phyloP scores from a whole-genome alignment of 2,888 invertebrate genomes.

The Himalopsyche tibetana region DNA sequence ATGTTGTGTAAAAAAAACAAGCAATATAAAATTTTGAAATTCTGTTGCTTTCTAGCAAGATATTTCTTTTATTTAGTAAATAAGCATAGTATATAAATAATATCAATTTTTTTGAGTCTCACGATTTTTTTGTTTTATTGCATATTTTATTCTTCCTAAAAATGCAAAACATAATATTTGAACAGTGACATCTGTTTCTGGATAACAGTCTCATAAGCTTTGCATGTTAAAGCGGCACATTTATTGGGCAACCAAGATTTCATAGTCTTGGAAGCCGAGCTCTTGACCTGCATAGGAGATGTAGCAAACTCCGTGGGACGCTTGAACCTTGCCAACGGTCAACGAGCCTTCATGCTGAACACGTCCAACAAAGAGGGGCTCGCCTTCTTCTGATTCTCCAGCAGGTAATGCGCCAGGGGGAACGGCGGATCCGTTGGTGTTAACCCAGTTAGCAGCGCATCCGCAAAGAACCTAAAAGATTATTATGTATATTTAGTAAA shows the following conservation, averaged over 20 bases:
- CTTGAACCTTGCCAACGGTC: slow-evolving; percentile 90
- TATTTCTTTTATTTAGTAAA: slow-evolving; percentile 43
- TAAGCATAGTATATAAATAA: slow-evolving; percentile 45
- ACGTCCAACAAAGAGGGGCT: slow-evolving; percentile 87
- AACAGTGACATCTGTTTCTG: slow-evolving; percentile 33
- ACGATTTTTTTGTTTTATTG: slow-evolving; percentile 35
- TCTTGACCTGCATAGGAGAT: slow-evolving; percentile 90
- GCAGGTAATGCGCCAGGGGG: slow-evolving; percentile 85
- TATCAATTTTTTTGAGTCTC: slow-evolving; percentile 36
- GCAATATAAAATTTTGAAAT: slow-evolving; percentile 29
- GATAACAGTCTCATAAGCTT: slow-evolving; percentile 44
- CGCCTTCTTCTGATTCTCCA: slow-evolving; percentile 87
- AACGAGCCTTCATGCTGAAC: slow-evolving; percentile 86
- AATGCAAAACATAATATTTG: slow-evolving; percentile 40
- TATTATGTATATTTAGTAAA: neutral
- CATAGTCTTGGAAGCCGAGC: slow-evolving; percentile 87
- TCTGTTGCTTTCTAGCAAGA: slow-evolving; percentile 33
- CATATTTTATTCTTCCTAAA: slow-evolving; percentile 31
- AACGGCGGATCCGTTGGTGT: slow-evolving; percentile 81
- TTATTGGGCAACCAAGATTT: slow-evolving; percentile 78
- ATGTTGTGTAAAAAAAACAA: neutral
- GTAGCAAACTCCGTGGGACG: slow-evolving; percentile 88
- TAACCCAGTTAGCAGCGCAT: slow-evolving; percentile 83
- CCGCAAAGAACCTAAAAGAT: slow-evolving; percentile 76
- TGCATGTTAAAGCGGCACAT: slow-evolving; percentile 2